Evolutionary conservation across 2,797 vertebrate species (phyloP).

Genomic region (Megaceryle alcyon): DNA sequence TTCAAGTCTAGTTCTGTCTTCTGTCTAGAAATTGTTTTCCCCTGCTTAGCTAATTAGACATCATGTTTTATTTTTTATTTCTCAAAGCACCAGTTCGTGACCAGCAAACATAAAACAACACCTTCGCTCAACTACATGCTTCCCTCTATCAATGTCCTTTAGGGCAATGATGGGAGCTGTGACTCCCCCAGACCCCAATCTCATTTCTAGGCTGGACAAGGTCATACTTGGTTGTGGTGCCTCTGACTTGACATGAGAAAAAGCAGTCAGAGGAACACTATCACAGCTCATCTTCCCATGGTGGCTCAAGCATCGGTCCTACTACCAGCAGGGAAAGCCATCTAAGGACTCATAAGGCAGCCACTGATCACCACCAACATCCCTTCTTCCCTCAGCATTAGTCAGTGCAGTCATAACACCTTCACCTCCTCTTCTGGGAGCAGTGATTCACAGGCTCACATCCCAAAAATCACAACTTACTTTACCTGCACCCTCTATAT

Average conservation of each 20-base stretch:
- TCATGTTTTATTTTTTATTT: neutral
- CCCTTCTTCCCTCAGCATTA: neutral
- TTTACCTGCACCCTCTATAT: neutral
- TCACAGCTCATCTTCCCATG: neutral
- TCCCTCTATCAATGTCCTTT: neutral
- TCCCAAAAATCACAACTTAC: neutral
- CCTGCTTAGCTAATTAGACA: neutral
- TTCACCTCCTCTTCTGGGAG: neutral
- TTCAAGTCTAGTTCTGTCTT: neutral
- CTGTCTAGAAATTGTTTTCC: neutral
- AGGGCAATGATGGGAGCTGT: accelerated
- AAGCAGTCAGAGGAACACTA: neutral
- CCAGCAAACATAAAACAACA: neutral
- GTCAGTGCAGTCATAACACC: accelerated
- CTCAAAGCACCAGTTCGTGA: neutral
- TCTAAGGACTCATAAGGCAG: neutral
- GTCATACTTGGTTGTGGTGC: neutral
- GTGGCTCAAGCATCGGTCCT: neutral
- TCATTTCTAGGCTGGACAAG: neutral
- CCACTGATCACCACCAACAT: accelerated
- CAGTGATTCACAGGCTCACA: neutral
- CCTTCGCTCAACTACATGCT: neutral
- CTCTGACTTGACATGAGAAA: neutral
- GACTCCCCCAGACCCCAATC: accelerated
- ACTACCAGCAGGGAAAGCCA: neutral